Conservation (phyloP, 23 tunicate genomes). For the Corella eumyota region DNA sequence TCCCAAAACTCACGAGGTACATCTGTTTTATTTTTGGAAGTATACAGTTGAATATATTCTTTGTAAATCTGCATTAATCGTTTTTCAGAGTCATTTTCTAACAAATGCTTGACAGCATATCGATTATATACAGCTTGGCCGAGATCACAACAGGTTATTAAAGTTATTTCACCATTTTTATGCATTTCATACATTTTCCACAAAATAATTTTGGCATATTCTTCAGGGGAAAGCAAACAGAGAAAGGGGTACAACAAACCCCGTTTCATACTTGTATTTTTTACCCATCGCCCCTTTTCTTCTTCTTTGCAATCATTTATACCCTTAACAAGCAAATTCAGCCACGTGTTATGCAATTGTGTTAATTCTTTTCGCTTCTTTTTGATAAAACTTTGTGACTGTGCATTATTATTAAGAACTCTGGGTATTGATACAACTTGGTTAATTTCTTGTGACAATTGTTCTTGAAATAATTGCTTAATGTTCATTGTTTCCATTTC, state of each 20-base stretch:
- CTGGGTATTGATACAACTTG: slow-evolving; percentile 13
- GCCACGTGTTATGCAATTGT: slow-evolving; percentile 13
- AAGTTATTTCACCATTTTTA: slow-evolving; percentile 45
- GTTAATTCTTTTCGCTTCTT: slow-evolving; percentile 1
- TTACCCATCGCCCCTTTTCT: slow-evolving; percentile 14
- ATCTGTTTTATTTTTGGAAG: not conserved
- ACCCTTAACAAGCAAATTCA: not conserved
- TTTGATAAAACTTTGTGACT: not conserved
- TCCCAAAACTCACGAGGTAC: slow-evolving; percentile 51
- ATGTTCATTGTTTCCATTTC: no score
- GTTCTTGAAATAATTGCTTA: slow-evolving; percentile 13
- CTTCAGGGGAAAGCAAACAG: slow-evolving; percentile 41
- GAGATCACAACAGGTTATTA: slow-evolving; percentile 6
- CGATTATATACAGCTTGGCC: slow-evolving; percentile 41
- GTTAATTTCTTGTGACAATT: slow-evolving; percentile 10
- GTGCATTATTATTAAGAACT: not conserved
- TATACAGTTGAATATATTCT: slow-evolving; percentile 19
- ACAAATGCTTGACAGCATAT: slow-evolving; percentile 10
- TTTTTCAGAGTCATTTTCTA: slow-evolving; percentile 1
- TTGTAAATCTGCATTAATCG: slow-evolving; percentile 18
- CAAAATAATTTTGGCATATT: slow-evolving; percentile 61
- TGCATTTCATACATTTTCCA: slow-evolving; percentile 18
- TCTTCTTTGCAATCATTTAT: slow-evolving; percentile 6
- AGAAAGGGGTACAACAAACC: slow-evolving; percentile 60
- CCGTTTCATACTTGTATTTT: slow-evolving; percentile 2